Conservation (phyloP, 2,113 vertebrate species). For the Halichoerus grypus region DNA sequence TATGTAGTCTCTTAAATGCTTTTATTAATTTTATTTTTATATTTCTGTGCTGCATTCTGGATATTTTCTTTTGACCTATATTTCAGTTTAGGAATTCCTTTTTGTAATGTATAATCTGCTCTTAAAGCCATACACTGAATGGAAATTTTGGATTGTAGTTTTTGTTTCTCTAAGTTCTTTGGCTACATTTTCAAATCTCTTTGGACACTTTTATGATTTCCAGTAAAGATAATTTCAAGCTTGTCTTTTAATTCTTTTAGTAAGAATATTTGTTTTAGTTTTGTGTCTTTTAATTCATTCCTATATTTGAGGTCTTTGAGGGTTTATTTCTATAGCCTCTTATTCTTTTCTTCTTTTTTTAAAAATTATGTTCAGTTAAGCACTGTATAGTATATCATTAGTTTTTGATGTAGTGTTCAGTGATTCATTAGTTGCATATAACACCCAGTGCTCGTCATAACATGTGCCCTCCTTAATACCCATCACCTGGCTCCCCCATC, state of each 20-base stretch:
- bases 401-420: too few relatives aligned
- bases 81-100: background rate
- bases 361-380: background rate
- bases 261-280: background rate
- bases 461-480: too few relatives aligned
- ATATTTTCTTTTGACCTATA: background rate
- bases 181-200: constrained; percentile 1
- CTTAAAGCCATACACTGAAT: background rate
- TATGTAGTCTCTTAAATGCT: background rate
- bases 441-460: too few relatives aligned
- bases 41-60: background rate
- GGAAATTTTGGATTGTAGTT: background rate
- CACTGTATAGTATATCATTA: too few relatives aligned
- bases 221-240: constrained; percentile 38
- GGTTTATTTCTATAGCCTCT: background rate
- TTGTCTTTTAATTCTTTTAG: constrained; percentile 23
- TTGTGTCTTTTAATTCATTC: background rate
- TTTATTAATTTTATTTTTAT: constrained; percentile 11
- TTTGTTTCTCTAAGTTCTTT: background rate
- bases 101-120: background rate
- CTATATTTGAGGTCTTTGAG: background rate
- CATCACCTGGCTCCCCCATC: too few relatives aligned
- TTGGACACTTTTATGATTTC: background rate
- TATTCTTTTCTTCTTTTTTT: background rate
- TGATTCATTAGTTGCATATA: too few relatives aligned